These are phyloP conservation scores for Drosophila emarginata DNA, from an alignment of 2,888 invertebrate species.

Conservation along the genomic window DNA sequence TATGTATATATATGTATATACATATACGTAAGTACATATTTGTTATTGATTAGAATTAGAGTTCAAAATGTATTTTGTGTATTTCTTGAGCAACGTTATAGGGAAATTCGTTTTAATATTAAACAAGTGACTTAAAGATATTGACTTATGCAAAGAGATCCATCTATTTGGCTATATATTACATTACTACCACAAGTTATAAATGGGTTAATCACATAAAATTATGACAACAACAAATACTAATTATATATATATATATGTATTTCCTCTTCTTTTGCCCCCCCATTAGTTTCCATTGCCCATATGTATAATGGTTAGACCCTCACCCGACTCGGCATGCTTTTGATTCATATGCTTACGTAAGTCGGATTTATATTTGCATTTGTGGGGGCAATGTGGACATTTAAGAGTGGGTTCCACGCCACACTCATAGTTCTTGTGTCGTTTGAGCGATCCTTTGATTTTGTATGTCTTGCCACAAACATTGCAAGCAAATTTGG, in stretches of 20 bases:
- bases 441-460: conserved; percentile 90
- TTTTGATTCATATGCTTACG: conserved; percentile 82
- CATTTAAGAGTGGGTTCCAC: conserved; percentile 80
- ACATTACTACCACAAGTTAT: conserved; percentile 44
- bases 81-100: conserved; percentile 33
- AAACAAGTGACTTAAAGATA: conserved; percentile 34
- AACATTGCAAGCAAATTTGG: conserved; percentile 85
- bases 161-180: conserved; percentile 59
- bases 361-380: conserved; percentile 82
- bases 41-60: conserved; percentile 16
- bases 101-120: conserved; percentile 39
- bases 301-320: conserved; percentile 23
- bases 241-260: conserved; percentile 17
- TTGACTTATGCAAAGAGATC: conserved; percentile 51
- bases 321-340: conserved; percentile 67
- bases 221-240: conserved; percentile 61
- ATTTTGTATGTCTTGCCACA: conserved; percentile 93
- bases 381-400: conserved; percentile 81
- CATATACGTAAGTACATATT: conserved; percentile 25
- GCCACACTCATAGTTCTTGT: conserved; percentile 89
- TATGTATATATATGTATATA: conserved; percentile 34
- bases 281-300: not conserved
- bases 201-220: conserved; percentile 5
- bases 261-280: conserved; percentile 5
- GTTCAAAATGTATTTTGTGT: conserved; percentile 15